Evolutionary conservation across 1,140 invertebrate genomes (phyloP), one percentile per base, ranked within the genome.

Genomic region (Meloidogyne floridensis): DNA sequence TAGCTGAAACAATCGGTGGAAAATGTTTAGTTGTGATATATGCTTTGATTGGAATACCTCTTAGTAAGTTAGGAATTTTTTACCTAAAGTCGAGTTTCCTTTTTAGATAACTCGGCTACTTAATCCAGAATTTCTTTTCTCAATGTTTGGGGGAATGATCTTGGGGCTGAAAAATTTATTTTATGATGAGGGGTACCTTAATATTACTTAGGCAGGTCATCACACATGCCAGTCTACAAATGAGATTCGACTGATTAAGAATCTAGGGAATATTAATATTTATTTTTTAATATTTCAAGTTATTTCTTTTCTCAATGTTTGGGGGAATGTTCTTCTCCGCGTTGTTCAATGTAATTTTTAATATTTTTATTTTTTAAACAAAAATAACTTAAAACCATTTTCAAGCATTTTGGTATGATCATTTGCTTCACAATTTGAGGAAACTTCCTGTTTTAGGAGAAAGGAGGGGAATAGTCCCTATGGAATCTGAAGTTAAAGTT

Each of bases 1-100:
- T 95, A 0, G 95, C 95, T 0, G 96, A 96, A 92, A 98, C 96
- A 0, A 93, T 93, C 83, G 94, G 93, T 89, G 96, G 96, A 18
- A 96, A 96, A 91, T 93, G 97, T 80, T 94, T 95, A 53, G 97
- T 96, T 15, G 97, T 98, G 86, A 94, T 97, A 88, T 98, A 98
- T 91, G 96, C 96, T 51, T 95, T 97, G 87, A 91, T 97, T 83
- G 96, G 96, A 20, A 98, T 97, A 85, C 95, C 96, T 0, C 91
- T 51, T n/a, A 65, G 59, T 43, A 20, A 15, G 18, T 72, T 72
- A 42, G 2, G 0, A 18, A 72, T 32, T 32, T 32, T 32, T 32
- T 32, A 32, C 32, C 32, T 32, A 32, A 32, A 32, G 32, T 32
- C 32, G 32, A 32, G 32, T 32, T 32, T 32, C 32, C 32, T 32